A percentile compares a stretch with the other conserved stretches of the same genome.
phyloP scores from a whole-genome alignment of 2,797 vertebrate species.

The Phalloptychus januarius region DNA sequence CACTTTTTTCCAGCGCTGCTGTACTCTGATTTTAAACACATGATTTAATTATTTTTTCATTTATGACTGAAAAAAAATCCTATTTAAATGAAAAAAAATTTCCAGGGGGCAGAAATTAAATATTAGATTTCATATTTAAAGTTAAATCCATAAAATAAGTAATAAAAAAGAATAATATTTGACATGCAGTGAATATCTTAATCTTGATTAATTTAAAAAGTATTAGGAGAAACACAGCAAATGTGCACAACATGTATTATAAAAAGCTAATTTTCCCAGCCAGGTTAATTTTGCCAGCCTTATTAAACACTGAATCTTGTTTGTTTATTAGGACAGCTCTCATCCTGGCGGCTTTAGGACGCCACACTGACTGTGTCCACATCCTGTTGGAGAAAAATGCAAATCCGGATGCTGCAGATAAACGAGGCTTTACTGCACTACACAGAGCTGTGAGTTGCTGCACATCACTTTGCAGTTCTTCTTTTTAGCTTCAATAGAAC shows the following conservation, averaged over 20 bases:
- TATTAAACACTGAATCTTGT: neutral
- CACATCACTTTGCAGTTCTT: neutral
- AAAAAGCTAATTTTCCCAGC: neutral
- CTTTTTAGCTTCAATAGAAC: neutral
- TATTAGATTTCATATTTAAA: neutral
- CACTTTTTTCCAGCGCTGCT: conserved; percentile 63
- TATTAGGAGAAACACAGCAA: neutral
- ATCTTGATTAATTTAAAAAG: neutral
- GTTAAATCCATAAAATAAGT: neutral
- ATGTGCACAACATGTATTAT: neutral
- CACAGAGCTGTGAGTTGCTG: conserved; percentile 82
- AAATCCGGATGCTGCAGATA: conserved; percentile 89
- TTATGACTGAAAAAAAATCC: neutral
- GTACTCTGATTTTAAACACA: neutral
- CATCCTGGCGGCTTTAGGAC: conserved; percentile 92
- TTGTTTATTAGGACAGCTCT: conserved; percentile 85
- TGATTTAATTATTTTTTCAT: neutral
- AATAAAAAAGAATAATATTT: neutral
- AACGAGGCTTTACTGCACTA: conserved; percentile 89
- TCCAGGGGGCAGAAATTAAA: neutral
- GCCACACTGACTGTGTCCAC: conserved; percentile 91
- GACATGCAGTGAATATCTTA: neutral
- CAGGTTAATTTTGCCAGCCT: neutral
- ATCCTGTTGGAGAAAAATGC: conserved; percentile 95
- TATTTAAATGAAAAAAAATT: neutral